phyloP scores from a whole-genome alignment of 2,797 vertebrate species.

The Leptatherina wallacei region DNA sequence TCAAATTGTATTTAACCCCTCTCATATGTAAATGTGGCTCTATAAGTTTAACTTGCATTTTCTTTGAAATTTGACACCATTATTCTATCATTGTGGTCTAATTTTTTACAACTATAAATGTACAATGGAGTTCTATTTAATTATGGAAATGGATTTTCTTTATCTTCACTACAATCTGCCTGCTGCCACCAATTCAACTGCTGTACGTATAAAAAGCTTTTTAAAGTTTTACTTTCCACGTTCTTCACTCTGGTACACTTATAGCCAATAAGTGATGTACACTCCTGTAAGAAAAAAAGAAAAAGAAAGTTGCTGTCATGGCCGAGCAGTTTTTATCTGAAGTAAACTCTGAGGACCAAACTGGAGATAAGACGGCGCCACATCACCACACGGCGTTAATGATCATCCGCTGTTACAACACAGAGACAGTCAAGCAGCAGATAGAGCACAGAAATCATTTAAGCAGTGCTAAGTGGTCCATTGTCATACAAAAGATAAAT shows the following conservation, averaged over 20 bases:
- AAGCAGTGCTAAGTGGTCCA: conserved; percentile 83
- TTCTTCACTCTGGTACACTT: conserved; percentile 33
- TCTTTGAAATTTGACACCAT: not conserved
- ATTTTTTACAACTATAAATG: not conserved
- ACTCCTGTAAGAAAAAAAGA: conserved; percentile 30
- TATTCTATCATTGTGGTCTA: not conserved
- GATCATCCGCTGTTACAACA: conserved; percentile 80
- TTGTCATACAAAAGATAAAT: conserved; percentile 89
- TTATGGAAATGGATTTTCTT: not conserved
- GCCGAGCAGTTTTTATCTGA: conserved; percentile 70
- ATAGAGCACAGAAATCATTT: conserved; percentile 84
- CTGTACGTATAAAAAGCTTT: not conserved
- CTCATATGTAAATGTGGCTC: not conserved
- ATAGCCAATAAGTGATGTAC: conserved; percentile 45
- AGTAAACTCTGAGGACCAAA: conserved; percentile 77
- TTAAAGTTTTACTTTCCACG: conserved; percentile 42
- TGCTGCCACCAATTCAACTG: not conserved
- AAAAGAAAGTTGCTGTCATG: conserved; percentile 63
- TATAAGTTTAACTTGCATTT: not conserved
- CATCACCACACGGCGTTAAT: conserved; percentile 78
- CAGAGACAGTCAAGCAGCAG: conserved; percentile 78
- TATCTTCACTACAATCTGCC: not conserved
- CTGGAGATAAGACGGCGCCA: conserved; percentile 75
- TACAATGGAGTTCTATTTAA: not conserved
- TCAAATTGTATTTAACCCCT: not conserved